Evolutionary conservation across 2,888 invertebrate genomes (phyloP).

Genomic region (Nysson spinosus): DNA sequence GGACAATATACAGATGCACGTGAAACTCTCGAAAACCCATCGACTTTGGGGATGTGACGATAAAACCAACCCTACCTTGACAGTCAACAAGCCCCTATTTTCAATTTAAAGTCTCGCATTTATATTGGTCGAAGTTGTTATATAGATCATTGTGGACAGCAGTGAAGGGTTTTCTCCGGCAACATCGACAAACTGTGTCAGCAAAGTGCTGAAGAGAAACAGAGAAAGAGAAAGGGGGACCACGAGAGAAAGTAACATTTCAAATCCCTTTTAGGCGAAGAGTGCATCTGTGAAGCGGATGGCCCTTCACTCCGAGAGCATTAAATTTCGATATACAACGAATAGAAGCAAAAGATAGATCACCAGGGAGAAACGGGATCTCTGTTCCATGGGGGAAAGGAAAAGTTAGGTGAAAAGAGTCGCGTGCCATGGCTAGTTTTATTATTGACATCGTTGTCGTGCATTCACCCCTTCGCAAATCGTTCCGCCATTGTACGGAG

Average conservation of each 20-base stretch:
- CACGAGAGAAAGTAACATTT: no score
- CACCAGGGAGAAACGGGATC: not conserved
- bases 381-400: not conserved
- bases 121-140: conserved; percentile 20
- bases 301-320: conserved; percentile 7
- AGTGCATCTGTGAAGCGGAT: conserved; percentile 2
- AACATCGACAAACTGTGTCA: conserved; percentile 12
- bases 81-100: conserved; percentile 14
- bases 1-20: no score
- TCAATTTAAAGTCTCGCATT: conserved; percentile 24
- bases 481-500: conserved; percentile 24
- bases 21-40: conserved; percentile 28
- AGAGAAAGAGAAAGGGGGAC: not conserved
- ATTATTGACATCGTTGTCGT: conserved; percentile 18
- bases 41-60: conserved; percentile 3
- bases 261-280: not conserved
- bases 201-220: not conserved
- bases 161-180: conserved; percentile 1
- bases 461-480: conserved; percentile 24
- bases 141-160: conserved; percentile 11
- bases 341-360: not conserved
- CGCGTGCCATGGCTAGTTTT: conserved; percentile 26
- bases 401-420: conserved; percentile 16
- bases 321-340: conserved; percentile 27
- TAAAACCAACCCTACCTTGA: not conserved